Evolutionary conservation across 2,113 vertebrate species (phyloP).

Genomic region (Gallinago paraguaiae): DNA sequence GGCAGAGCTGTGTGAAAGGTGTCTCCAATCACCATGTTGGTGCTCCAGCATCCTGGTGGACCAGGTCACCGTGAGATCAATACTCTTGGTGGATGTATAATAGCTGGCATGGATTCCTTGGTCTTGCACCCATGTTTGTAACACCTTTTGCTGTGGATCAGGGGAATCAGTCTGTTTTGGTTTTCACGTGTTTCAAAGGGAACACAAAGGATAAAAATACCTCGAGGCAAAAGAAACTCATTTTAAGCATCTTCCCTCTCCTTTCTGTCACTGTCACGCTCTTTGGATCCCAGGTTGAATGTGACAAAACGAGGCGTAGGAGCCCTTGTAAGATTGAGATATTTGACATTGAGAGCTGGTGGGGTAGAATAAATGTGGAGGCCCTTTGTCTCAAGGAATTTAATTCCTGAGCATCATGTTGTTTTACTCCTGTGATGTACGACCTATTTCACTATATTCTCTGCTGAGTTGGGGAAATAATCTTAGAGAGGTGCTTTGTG

Average conservation of each 20-base stretch:
- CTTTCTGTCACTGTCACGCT: neutral
- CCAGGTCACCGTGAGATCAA: neutral
- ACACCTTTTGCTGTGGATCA: neutral
- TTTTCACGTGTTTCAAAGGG: neutral
- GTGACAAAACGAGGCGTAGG: neutral
- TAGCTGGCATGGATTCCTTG: neutral
- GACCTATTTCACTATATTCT: neutral
- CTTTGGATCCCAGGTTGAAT: neutral
- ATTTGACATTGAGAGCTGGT: neutral
- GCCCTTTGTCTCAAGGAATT: neutral
- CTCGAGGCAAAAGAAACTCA: neutral
- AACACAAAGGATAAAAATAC: neutral
- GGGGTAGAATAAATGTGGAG: neutral
- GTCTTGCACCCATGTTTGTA: neutral
- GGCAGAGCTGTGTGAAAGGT: neutral
- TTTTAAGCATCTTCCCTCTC: neutral
- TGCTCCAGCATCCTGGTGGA: neutral
- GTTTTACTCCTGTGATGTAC: neutral
- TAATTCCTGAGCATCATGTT: neutral
- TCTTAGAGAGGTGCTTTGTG: neutral
- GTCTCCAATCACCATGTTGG: neutral
- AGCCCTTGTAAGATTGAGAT: neutral
- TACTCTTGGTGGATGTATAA: neutral
- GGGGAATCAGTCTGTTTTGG: neutral
- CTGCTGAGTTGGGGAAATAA: conserved; percentile 6